Percentiles rank a stretch among this genome's conserved stretches.
Conservation (phyloP, 2,797 vertebrate species). For the Dendrocincla tyrannina region DNA sequence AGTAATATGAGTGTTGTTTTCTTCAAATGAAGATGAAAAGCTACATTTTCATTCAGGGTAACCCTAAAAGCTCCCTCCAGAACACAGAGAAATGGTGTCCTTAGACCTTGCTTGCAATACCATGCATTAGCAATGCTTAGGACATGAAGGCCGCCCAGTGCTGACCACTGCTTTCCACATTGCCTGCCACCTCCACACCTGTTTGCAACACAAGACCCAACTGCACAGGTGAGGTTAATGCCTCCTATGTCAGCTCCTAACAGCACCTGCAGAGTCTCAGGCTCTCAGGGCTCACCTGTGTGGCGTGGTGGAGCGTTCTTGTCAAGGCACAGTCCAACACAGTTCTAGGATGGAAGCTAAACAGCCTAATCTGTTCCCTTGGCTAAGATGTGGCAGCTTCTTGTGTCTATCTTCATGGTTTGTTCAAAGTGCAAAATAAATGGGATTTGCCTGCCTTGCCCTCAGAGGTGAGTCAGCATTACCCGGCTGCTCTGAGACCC, state of each 20-base stretch:
- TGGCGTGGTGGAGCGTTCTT: fast-evolving
- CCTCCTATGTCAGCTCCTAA: neutral
- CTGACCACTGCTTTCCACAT: constrained; percentile 32
- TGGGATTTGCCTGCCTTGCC: neutral
- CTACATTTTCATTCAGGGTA: neutral
- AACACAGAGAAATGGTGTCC: neutral
- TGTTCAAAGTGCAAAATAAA: neutral
- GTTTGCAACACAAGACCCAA: neutral
- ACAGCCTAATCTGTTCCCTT: neutral
- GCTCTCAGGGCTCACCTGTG: neutral
- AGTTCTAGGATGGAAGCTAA: neutral
- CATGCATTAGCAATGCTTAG: neutral
- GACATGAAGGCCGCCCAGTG: neutral
- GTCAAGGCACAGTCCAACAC: neutral
- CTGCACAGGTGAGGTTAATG: neutral
- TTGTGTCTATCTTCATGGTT: neutral
- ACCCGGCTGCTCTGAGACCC: neutral
- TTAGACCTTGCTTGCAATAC: neutral
- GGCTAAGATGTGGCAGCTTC: neutral
- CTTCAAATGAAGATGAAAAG: neutral
- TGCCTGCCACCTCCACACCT: constrained; percentile 31
- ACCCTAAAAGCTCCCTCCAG: neutral
- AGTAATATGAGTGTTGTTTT: neutral
- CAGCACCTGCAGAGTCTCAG: fast-evolving
- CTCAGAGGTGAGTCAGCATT: neutral